Conservation (phyloP, 1,140 invertebrate genomes). For the roundworm (Caenorhabditis elegans) region DNA sequence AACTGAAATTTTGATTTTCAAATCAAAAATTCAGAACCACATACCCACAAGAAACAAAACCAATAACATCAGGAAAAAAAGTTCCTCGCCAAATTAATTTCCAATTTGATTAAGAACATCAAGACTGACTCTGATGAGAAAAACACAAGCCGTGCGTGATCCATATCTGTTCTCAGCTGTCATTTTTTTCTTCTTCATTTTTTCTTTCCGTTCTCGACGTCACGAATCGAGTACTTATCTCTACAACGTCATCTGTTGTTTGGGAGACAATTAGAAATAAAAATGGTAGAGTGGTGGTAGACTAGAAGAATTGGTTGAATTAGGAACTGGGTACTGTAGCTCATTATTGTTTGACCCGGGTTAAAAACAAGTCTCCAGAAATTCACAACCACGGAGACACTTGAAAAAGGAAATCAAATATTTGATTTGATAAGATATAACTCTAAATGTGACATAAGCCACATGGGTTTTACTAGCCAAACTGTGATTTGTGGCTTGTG, state of each 20-base stretch:
- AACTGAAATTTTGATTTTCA: no score
- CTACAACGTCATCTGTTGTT: slow-evolving; percentile 16
- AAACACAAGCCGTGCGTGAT: background rate
- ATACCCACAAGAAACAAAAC: no score
- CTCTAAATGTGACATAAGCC: background rate
- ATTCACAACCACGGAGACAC: no score
- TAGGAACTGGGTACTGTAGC: background rate
- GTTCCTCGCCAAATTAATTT: background rate
- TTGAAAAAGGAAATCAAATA: background rate
- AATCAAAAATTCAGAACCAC: no score
- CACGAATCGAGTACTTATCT: slow-evolving; percentile 19
- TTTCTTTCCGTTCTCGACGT: background rate
- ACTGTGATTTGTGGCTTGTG: background rate
- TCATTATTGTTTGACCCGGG: background rate
- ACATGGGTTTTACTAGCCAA: background rate
- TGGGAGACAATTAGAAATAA: background rate
- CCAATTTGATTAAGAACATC: background rate
- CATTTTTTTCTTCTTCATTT: background rate
- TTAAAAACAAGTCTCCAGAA: no score
- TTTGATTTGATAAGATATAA: background rate
- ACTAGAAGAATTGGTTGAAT: background rate
- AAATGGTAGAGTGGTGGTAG: background rate
- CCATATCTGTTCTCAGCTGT: background rate
- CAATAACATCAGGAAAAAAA: no score
- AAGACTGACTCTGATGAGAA: background rate